Evolutionary conservation across 92 coral and sea anemone species (phyloP).

Genomic region (Palythoa grandiflora): DNA sequence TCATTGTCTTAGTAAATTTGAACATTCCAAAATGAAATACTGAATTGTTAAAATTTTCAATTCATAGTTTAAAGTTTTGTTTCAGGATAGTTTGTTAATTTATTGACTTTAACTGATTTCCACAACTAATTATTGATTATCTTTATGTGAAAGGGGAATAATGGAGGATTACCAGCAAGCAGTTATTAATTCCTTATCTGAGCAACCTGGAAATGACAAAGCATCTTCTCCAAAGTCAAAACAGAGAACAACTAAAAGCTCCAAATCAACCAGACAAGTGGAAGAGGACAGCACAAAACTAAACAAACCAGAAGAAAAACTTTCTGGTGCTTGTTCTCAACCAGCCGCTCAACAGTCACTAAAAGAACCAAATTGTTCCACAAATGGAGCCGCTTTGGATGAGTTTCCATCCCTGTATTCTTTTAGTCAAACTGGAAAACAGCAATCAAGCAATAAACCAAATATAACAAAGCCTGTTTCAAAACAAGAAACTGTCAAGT

Average conservation of each 20-base stretch:
- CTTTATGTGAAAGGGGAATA: constrained; percentile 17
- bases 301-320: not conserved
- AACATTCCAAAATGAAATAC: too few relatives aligned
- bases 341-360: not conserved
- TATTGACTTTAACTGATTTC: not conserved
- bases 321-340: not conserved
- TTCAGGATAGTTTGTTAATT: too few relatives aligned
- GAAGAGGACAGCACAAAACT: not conserved
- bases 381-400: constrained; percentile 3
- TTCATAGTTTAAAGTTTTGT: too few relatives aligned
- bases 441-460: constrained; percentile 2
- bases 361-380: not conserved
- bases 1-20: too few relatives aligned
- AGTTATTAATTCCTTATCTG: constrained; percentile 18
- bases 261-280: not conserved
- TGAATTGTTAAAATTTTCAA: not conserved
- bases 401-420: constrained; percentile 35
- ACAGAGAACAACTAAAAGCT: not conserved
- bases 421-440: constrained; percentile 14
- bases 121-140: not conserved
- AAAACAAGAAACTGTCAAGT: not conserved
- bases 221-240: constrained; percentile 43
- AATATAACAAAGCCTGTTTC: not conserved
- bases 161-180: constrained; percentile 39
- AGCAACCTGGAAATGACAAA: not conserved